A percentile compares a stretch with the other conserved stretches of the same genome.
These are phyloP conservation scores for Tachina fera DNA, from an alignment of 2,888 invertebrate species.

Conservation along the genomic window DNA sequence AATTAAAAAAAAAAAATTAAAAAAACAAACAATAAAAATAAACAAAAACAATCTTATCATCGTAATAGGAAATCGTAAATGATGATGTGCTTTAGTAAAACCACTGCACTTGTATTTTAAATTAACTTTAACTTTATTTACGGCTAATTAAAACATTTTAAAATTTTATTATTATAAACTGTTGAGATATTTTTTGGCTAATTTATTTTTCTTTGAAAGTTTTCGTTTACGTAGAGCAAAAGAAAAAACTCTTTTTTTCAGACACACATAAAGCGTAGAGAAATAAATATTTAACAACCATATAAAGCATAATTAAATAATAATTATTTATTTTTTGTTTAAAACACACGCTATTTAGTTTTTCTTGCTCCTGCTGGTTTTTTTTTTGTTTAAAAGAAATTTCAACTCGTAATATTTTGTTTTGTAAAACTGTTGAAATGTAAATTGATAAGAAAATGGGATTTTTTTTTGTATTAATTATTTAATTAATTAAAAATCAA, in stretches of 20 bases:
- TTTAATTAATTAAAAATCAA: conserved; percentile 49
- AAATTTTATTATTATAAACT: conserved; percentile 50
- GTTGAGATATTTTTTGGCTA: conserved; percentile 2
- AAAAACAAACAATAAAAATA: conserved; percentile 12
- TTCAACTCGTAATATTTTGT: conserved; percentile 4
- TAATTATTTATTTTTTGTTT: conserved; percentile 32
- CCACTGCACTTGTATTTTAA: conserved; percentile 18
- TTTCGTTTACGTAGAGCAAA: conserved; percentile 7
- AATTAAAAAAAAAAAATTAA: conserved; percentile 11
- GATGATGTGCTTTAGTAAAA: conserved; percentile 11
- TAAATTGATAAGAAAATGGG: conserved; percentile 13
- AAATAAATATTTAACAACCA: conserved; percentile 56
- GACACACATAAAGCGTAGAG: not conserved
- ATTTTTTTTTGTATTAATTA: not conserved
- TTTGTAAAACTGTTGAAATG: conserved; percentile 30
- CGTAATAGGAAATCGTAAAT: conserved; percentile 61
- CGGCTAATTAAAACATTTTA: conserved; percentile 61
- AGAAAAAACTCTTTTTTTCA: not conserved
- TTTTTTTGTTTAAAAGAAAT: conserved; percentile 20
- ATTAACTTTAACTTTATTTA: conserved; percentile 53
- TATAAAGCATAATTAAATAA: conserved; percentile 59
- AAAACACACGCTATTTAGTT: conserved; percentile 39
- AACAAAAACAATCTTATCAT: conserved; percentile 49
- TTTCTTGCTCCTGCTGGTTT: not conserved
- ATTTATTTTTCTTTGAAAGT: not conserved